Evolutionary conservation across 2,797 vertebrate genomes (phyloP).

Genomic region (Caiman crocodilus): DNA sequence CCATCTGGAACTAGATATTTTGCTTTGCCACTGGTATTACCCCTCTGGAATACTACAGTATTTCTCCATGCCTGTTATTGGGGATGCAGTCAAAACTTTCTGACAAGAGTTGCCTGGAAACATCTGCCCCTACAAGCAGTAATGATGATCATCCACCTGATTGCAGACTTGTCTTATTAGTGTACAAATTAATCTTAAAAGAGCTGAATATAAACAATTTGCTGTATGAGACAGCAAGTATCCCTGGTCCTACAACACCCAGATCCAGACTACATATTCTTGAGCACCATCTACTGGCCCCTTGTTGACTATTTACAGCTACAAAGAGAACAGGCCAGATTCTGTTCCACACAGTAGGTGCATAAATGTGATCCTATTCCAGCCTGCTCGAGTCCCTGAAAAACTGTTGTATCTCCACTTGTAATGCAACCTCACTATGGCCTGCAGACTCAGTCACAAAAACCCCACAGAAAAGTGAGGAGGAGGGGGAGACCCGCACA

Average conservation of each 20-base stretch:
- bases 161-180: neutral
- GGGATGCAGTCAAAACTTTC: neutral
- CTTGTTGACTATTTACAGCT: fast-evolving
- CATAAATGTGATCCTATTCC: too few species aligned
- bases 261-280: neutral
- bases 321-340: neutral
- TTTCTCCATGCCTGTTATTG: neutral
- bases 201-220: fast-evolving
- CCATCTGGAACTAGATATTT: neutral
- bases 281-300: conserved; percentile 26
- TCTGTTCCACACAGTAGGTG: neutral
- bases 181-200: neutral
- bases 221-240: fast-evolving
- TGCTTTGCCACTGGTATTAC: neutral
- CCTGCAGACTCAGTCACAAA: too few species aligned
- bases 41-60: neutral
- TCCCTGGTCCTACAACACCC: fast-evolving
- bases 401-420: too few species aligned
- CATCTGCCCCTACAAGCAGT: neutral
- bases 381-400: too few species aligned
- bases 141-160: fast-evolving
- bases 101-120: fast-evolving
- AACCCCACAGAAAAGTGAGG: too few species aligned
- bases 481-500: too few species aligned
- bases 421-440: too few species aligned